phyloP scores from a whole-genome alignment of 2,888 invertebrate genomes.

The Dryobotodes eremita region DNA sequence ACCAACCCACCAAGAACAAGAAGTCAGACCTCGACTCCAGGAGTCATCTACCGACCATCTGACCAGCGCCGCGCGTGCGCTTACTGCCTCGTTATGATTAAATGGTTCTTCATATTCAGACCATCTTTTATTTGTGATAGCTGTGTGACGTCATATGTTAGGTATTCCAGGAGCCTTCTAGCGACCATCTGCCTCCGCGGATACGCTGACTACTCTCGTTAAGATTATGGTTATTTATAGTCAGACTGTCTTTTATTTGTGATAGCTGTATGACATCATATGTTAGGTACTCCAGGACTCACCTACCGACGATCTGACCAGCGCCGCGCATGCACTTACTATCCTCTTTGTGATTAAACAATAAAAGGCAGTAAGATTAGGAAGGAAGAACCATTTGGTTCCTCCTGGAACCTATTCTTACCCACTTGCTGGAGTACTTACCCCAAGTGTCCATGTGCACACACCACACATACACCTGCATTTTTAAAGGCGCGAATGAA shows the following conservation, averaged over 20 bases:
- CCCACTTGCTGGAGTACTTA: neutral
- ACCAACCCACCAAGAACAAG: slow-evolving; percentile 86
- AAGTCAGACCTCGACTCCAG: slow-evolving; percentile 90
- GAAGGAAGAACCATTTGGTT: too few relatives aligned
- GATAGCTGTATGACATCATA: neutral
- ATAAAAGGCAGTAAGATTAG: too few relatives aligned
- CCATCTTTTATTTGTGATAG: slow-evolving; percentile 46
- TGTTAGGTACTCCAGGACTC: slow-evolving; percentile 89
- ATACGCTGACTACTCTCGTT: slow-evolving; percentile 50
- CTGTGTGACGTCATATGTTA: neutral
- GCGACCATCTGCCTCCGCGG: slow-evolving; percentile 93
- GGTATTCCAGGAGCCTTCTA: slow-evolving; percentile 91
- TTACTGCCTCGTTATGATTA: slow-evolving; percentile 56
- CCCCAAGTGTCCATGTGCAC: too few relatives aligned
- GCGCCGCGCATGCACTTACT: slow-evolving; percentile 69
- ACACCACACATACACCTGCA: too few relatives aligned
- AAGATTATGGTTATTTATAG: slow-evolving; percentile 58
- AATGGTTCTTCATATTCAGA: slow-evolving; percentile 55
- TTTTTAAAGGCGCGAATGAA: too few relatives aligned
- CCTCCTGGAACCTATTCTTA: too few relatives aligned
- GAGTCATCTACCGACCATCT: slow-evolving; percentile 94
- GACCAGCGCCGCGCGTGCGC: slow-evolving; percentile 84
- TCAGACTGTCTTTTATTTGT: slow-evolving; percentile 47
- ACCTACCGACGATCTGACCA: slow-evolving; percentile 94
- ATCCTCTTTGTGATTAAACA: slow-evolving; percentile 52